Conservation (phyloP, 2,113 vertebrate genomes). For the Paradisaea rubra region DNA sequence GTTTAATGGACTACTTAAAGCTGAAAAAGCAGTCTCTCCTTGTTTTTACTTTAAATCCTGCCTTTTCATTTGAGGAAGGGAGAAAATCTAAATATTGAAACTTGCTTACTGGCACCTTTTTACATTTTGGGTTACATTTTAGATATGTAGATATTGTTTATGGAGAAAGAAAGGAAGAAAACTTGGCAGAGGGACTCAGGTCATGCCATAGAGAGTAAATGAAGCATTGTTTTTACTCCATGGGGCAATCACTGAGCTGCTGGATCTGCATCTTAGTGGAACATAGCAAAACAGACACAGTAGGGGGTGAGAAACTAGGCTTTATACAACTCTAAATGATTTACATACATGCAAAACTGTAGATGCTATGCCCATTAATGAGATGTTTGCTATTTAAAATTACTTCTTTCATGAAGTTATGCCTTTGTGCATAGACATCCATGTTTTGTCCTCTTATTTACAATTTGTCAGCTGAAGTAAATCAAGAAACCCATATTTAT, state of each 20-base stretch:
- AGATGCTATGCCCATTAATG: not conserved
- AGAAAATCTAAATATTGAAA: not conserved
- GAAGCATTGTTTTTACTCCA: slow-evolving; percentile 24
- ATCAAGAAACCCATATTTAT: not conserved
- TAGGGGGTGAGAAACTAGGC: not conserved
- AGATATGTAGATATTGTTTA: slow-evolving; percentile 13
- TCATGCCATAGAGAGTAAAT: not conserved
- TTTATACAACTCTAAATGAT: not conserved
- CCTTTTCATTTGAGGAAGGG: not conserved
- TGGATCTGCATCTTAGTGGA: slow-evolving; percentile 5
- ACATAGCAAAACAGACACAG: not conserved
- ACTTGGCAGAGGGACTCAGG: not conserved
- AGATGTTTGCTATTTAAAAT: not conserved
- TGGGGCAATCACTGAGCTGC: not conserved
- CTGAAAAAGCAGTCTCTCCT: not conserved
- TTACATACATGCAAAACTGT: not conserved
- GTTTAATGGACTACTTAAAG: not conserved
- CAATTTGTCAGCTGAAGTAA: not conserved
- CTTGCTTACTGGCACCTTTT: not conserved
- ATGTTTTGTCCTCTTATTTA: not conserved
- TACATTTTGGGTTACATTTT: not conserved
- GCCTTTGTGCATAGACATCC: not conserved
- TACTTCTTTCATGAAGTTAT: not conserved
- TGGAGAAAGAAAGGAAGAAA: not conserved
- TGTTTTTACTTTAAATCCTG: not conserved